phyloP scores from a whole-genome alignment of 2,797 vertebrate genomes.

The Crypturellus tataupa region DNA sequence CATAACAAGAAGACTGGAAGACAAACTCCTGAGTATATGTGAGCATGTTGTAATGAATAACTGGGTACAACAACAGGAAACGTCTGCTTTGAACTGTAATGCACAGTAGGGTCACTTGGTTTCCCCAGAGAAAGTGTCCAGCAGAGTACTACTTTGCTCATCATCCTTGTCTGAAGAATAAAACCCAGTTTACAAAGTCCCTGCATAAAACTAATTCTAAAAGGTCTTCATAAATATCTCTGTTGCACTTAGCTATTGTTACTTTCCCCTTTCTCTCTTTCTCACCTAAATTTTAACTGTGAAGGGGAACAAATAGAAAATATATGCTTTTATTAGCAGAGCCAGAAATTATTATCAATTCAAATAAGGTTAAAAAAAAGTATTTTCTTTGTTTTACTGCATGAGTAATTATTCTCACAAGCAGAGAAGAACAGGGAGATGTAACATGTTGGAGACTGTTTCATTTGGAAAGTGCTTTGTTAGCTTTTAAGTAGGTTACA shows the following conservation, averaged over 20 bases:
- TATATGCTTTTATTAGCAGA: not conserved
- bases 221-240: not conserved
- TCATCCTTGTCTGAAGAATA: not conserved
- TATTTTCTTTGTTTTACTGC: not conserved
- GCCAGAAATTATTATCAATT: not conserved
- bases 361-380: not conserved
- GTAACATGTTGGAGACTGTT: not conserved
- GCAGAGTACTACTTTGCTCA: not conserved
- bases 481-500: slow-evolving; percentile 46
- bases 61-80: not conserved
- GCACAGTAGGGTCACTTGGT: not conserved
- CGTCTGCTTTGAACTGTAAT: not conserved
- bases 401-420: not conserved
- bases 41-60: not conserved
- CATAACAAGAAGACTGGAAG: not conserved
- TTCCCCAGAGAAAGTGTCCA: not conserved
- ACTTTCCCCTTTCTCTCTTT: not conserved
- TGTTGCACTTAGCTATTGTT: not conserved
- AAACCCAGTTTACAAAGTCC: not conserved
- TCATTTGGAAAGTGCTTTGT: not conserved
- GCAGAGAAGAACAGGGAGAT: not conserved
- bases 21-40: not conserved
- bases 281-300: not conserved
- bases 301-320: not conserved
- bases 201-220: not conserved